Base-by-base conservation (phyloP, 1,140 invertebrate species). In the Bombus confusus region DNA sequence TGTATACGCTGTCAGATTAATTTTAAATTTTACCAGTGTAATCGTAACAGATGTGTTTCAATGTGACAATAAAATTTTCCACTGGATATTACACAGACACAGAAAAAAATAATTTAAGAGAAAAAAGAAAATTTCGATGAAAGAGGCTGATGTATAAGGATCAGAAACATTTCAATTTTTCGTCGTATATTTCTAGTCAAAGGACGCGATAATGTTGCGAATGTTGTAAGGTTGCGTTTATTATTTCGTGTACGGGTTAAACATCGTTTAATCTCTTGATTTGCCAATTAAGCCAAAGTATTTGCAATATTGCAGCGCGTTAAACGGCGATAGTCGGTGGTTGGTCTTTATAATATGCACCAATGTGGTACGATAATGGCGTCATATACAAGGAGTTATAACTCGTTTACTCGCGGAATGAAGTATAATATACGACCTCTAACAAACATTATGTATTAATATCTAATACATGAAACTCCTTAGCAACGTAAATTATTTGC, bases 391-490 rank as follows among this genome's bases (percentile, higher is more conserved):
- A 34, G 77, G 31, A 69, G 47, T 69, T 68, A 79, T 64, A 69
- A 80, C 64, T 64, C 64, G 77, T 69, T 69, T 80, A 80, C n/a
- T 12, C 31, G 31, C n/a, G 39, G 43, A 52, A 52, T 52, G 13
- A n/a, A 69, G 9, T 28, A n/a, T 69, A 69, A 80, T 69, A 52
- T 69, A 52, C 64, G 62, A 52, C 18, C 41, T 18, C 31, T 13
- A 18, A n/a, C 31, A 25, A 47, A 37, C 77, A 80, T 66, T 66
- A 78, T 34, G 62, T 79, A 52, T 80, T 69, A 69, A 80, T 69
- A 80, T 80, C 77, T 52, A 80, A 69, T 37, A 15, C 37, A 80
- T 6, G 64, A 52, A 79, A 68, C 77, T 64, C 15, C 25, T 13
- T 18, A 43, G 41, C 31, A 47, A 52, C 13, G 64, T 80, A 37